Base-by-base conservation (phyloP, 2,888 invertebrate genomes). In the Phyllotreta cruciferae region DNA sequence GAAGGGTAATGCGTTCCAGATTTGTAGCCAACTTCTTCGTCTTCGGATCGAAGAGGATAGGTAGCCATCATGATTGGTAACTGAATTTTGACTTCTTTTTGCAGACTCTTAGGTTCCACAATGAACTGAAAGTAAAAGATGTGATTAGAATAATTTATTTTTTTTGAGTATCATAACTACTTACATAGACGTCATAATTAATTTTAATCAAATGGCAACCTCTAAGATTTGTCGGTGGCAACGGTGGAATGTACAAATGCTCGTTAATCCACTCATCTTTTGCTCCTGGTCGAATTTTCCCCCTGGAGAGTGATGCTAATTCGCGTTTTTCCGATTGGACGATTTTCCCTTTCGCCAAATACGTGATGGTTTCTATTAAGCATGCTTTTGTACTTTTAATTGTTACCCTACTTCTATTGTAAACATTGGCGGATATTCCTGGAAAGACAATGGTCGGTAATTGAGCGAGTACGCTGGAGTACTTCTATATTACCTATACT, bases 191-290 rank as follows among this genome's bases (percentile, higher is more conserved):
- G 80, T 96, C 94, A 78, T 97, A 97, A 74, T 93, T 90, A 74
- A 97, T 93, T 78, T 92, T 90, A 76, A 97, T 96, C 74, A 97
- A 88, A 81, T 95, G 94, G 79, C 96, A 97, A 62, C 96, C 96
- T 73, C 95, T 87, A 60, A 97, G 85, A 84, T 95, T 94, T 66
- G 96, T 96, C 39, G 96, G 96, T 67, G 96, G 96, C 74, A 97
- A 83, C 35, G 96, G 96, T 65, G 96, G 96, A 69, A 97, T 94
- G 80, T 94, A 93, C 60, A 96, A 87, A 78, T 92, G 90, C 80
- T 95, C 94, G 78, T 90, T 91, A 66, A 90, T 87, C 93, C 95
- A 96, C 80, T 89, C 89, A 79, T 93, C 94, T 63, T 88, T 87
- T 72, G 88, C 91, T 42, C 92, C 92, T 1, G 92, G 88, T 13